These are phyloP conservation scores for Loris lydekkerianus DNA, from an alignment of 2,797 vertebrate genomes.

Conservation along the genomic window DNA sequence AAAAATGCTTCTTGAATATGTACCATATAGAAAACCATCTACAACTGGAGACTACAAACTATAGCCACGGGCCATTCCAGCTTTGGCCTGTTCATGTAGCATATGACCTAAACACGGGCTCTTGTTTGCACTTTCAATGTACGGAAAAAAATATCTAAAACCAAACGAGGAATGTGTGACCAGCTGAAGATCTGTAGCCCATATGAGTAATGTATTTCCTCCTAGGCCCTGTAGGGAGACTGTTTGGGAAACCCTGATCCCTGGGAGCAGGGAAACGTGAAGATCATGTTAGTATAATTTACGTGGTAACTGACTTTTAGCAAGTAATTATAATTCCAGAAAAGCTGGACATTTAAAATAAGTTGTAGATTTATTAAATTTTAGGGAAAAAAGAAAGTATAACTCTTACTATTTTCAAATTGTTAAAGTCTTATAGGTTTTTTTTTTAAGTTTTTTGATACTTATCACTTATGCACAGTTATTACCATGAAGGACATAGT, in stretches of 20 bases:
- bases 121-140: not conserved
- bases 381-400: not conserved
- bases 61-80: not conserved
- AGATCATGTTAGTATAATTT: not conserved
- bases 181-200: rapidly evolving
- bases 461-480: not conserved
- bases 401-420: not conserved
- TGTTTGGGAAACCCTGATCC: not conserved
- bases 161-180: not conserved
- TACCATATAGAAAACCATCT: not conserved
- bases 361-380: not conserved
- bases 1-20: not conserved
- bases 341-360: not conserved
- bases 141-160: not conserved
- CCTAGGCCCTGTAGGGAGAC: not conserved
- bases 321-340: not conserved
- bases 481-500: not conserved
- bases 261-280: not conserved
- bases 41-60: rapidly evolving
- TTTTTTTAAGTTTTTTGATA: not conserved
- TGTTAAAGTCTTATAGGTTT: not conserved
- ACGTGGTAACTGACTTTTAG: not conserved
- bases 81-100: not conserved
- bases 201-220: too few relatives aligned
- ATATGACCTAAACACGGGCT: not conserved